Percentiles rank a stretch among this genome's conserved stretches.
These are phyloP conservation scores for Drosophila setosimentum DNA, from an alignment of 2,888 invertebrate genomes.

Conservation along the genomic window DNA sequence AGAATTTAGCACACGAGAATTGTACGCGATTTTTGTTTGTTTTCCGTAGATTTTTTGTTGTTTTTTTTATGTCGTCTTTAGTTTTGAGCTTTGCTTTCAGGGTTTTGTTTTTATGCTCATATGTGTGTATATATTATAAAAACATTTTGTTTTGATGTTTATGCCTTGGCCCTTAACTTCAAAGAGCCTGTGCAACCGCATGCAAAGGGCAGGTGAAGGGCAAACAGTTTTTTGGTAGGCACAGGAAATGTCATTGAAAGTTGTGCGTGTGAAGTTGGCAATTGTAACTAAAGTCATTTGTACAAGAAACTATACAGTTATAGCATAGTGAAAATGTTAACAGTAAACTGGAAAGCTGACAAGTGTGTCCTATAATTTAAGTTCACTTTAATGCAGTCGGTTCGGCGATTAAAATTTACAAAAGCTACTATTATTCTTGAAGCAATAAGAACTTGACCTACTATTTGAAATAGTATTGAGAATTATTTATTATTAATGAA, in stretches of 20 bases:
- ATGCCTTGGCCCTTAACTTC: conserved; percentile 26
- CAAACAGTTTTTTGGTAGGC: conserved; percentile 37
- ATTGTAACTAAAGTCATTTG: conserved; percentile 1
- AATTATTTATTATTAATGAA: background rate
- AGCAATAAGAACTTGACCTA: background rate
- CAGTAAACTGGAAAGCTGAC: background rate
- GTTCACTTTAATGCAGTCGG: background rate
- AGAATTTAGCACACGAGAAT: conserved; percentile 69
- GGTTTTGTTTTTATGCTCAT: conserved; percentile 12
- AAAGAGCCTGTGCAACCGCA: conserved; percentile 6
- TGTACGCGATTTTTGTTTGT: conserved; percentile 30
- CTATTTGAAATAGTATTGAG: background rate
- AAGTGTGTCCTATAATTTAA: background rate
- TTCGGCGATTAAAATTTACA: background rate
- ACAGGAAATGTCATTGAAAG: conserved; percentile 72
- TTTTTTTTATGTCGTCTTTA: conserved; percentile 39
- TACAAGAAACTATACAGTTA: background rate
- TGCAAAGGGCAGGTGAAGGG: conserved; percentile 21
- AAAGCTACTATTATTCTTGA: background rate
- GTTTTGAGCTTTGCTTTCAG: conserved; percentile 36
- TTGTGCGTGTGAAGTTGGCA: conserved; percentile 19
- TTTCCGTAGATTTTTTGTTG: conserved; percentile 17
- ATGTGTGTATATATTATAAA: conserved; percentile 21
- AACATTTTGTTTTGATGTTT: conserved; percentile 51
- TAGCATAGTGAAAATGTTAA: background rate